phyloP scores from a whole-genome alignment of 2,888 invertebrate genomes.

The Macaria notata region DNA sequence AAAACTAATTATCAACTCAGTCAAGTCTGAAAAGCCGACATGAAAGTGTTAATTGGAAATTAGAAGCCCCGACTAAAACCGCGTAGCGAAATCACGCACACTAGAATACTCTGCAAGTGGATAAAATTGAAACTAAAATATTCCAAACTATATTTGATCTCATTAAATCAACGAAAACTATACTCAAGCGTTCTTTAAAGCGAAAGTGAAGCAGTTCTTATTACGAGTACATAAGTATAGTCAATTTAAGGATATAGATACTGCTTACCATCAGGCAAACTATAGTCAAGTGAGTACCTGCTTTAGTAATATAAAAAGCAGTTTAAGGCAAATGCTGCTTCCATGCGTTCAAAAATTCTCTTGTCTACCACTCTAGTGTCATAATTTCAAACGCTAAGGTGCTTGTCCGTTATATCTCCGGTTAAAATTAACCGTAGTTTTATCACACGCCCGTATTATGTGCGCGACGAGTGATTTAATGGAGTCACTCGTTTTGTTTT shows the following conservation, averaged over 20 bases:
- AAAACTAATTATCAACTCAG: constrained; percentile 9
- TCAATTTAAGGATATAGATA: no score
- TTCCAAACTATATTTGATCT: no score
- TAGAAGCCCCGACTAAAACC: constrained; percentile 2
- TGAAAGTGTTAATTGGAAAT: constrained; percentile 24
- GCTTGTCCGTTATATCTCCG: constrained; percentile 7
- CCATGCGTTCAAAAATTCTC: constrained; percentile 2
- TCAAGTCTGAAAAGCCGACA: constrained; percentile 16
- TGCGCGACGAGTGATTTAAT: not conserved
- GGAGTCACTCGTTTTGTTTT: no score
- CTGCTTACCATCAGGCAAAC: no score
- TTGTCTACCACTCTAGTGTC: not conserved
- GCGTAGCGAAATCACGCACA: constrained; percentile 19
- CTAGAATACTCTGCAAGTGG: not conserved
- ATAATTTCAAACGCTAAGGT: constrained; percentile 13
- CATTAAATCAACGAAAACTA: no score
- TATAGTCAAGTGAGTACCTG: no score
- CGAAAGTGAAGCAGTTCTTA: no score
- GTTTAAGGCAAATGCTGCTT: no score
- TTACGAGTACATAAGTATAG: no score
- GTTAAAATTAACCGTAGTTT: constrained; percentile 15
- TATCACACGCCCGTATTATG: constrained; percentile 3
- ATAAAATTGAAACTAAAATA: no score
- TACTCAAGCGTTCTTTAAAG: no score
- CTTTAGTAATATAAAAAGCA: no score